phyloP scores from a whole-genome alignment of 2,113 vertebrate genomes.

The Boleophthalmus pectinirostris region DNA sequence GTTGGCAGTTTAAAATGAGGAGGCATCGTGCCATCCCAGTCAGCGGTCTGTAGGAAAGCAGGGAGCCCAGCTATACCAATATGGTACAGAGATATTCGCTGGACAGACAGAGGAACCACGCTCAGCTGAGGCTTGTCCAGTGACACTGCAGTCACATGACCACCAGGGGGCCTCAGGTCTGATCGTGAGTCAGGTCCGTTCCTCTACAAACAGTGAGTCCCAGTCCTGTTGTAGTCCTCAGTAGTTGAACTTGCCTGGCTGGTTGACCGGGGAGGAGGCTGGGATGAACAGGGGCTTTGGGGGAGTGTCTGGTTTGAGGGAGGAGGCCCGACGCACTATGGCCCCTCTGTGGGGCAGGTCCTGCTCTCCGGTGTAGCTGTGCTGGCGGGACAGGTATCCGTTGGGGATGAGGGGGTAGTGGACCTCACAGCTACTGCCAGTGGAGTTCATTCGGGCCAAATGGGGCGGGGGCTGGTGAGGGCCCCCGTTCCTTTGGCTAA shows the following conservation, averaged over 20 bases:
- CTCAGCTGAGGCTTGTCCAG: conserved; percentile 73
- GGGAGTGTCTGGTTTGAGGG: conserved; percentile 80
- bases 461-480: conserved; percentile 77
- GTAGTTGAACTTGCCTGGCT: conserved; percentile 83
- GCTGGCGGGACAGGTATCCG: conserved; percentile 79
- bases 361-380: conserved; percentile 79
- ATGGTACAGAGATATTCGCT: conserved; percentile 84
- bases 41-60: conserved; percentile 70
- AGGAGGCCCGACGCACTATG: conserved; percentile 77
- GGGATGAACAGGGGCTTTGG: conserved; percentile 82
- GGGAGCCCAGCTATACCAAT: conserved; percentile 84
- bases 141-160: conserved; percentile 55
- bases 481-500: conserved; percentile 72
- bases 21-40: conserved; percentile 63
- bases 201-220: conserved; percentile 45
- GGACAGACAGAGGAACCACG: conserved; percentile 66
- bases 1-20: conserved; percentile 72
- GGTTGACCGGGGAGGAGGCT: conserved; percentile 80
- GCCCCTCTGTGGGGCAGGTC: conserved; percentile 75
- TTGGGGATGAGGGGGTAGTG: conserved; percentile 78
- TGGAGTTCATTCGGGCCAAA: conserved; percentile 83
- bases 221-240: conserved; percentile 56
- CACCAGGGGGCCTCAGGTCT: conserved; percentile 40
- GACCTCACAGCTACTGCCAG: conserved; percentile 78
- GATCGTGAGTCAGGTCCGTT: conserved; percentile 36